Conservation (phyloP, 2,113 vertebrate genomes). For the Zingel zingel region DNA sequence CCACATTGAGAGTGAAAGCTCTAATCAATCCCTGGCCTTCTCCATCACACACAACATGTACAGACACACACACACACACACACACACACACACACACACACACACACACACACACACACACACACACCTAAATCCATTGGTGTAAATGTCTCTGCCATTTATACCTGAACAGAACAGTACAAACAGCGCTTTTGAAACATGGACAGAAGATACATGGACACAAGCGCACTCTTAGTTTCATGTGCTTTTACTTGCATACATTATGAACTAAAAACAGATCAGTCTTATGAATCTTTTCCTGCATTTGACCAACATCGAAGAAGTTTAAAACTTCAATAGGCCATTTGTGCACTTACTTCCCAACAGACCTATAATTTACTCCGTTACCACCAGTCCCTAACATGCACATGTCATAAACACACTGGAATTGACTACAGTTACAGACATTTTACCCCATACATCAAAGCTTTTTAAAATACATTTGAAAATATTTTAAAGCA, state of each 20-base stretch:
- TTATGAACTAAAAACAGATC: conserved; percentile 21
- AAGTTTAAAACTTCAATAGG: background rate
- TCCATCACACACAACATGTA: conserved; percentile 72
- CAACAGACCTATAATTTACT: background rate
- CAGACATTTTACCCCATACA: background rate
- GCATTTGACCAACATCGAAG: background rate
- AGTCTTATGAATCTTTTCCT: background rate
- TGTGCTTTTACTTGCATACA: conserved; percentile 13
- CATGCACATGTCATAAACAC: background rate
- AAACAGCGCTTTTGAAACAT: conserved; percentile 63
- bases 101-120: conserved; percentile 23
- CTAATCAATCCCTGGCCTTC: conserved; percentile 86
- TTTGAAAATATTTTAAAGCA: background rate
- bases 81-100: conserved; percentile 30
- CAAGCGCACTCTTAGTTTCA: conserved; percentile 14
- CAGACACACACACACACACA: conserved; percentile 47
- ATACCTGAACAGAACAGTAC: conserved; percentile 32
- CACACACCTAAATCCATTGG: conserved; percentile 50
- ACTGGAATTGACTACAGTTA: background rate
- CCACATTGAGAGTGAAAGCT: conserved; percentile 87
- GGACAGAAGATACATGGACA: conserved; percentile 44
- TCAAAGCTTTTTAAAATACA: background rate
- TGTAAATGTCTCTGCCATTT: conserved; percentile 65
- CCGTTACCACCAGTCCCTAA: background rate
- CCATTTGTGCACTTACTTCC: background rate